phyloP scores from a whole-genome alignment of 2,888 invertebrate genomes.

The Malachius bipustulatus region DNA sequence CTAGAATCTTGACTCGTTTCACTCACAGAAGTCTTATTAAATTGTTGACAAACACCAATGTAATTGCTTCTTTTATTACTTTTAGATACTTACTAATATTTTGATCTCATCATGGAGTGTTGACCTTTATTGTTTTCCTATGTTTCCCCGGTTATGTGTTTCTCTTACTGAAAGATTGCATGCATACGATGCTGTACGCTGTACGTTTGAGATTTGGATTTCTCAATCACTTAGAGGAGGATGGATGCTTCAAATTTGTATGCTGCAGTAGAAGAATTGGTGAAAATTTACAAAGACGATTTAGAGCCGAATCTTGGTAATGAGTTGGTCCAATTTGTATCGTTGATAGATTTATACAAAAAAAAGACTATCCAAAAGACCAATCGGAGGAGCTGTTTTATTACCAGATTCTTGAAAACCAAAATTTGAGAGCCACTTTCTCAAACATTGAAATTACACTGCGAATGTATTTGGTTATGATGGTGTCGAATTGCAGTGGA shows the following conservation, averaged over 20 bases:
- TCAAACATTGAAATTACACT: conserved; percentile 10
- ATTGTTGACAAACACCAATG: too few relatives aligned
- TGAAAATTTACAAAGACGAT: conserved; percentile 12
- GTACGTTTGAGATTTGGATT: conserved; percentile 14
- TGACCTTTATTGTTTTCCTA: too few relatives aligned
- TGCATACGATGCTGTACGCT: conserved; percentile 12
- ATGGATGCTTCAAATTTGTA: conserved; percentile 13
- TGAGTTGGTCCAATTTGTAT: conserved; percentile 15
- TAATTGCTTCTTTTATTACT: too few relatives aligned
- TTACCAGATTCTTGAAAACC: conserved; percentile 9
- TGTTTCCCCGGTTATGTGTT: too few relatives aligned
- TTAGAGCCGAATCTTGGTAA: conserved; percentile 12
- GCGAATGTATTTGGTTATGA: conserved; percentile 9
- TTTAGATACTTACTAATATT: too few relatives aligned
- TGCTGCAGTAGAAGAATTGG: conserved; percentile 12
- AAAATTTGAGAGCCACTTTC: conserved; percentile 8
- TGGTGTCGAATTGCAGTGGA: conserved; percentile 10
- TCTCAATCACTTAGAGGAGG: conserved; percentile 15
- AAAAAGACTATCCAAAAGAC: conserved; percentile 10
- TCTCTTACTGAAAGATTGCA: conserved; percentile 16
- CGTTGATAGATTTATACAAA: conserved; percentile 11
- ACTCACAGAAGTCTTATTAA: too few relatives aligned
- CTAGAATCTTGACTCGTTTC: too few relatives aligned
- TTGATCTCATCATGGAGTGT: too few relatives aligned
- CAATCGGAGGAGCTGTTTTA: conserved; percentile 8